Base-by-base conservation (phyloP, 2,888 invertebrate genomes). In the Epirrhoe alternata region DNA sequence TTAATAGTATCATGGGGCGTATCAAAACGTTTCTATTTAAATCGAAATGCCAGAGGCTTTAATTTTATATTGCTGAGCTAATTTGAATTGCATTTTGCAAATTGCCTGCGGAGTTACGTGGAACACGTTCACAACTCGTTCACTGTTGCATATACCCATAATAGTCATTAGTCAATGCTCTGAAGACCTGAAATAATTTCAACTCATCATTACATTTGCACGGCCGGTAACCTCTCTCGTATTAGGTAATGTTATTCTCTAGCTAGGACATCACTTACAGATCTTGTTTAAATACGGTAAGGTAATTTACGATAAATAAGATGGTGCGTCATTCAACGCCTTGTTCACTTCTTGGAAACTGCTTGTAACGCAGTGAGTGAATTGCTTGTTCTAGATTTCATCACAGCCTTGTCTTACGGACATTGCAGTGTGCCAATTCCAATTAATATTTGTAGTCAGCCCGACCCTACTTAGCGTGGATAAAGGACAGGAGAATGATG, bases 301-400 rank as follows among this genome's bases (percentile, higher is more conserved):
- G 64, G 66, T 70, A 57, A 61, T 71, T 68, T 70, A 71, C 72
- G 74, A 72, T 72, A 71, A 68, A 72, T 68, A 69, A 71, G 64
- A 55, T 66, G 55, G 67, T 68, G 72, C 70, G 68, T 70, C 72
- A 69, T 58, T 66, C 67, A 67, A 69, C 47, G 59, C 45, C 61
- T 66, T 55, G 69, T 66, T 64, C 68, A 56, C 61, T 74, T 74
- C 74, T 72, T 45, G 66, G 74, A 74, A 74, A 61, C 59, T 56
- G 72, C 60, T 72, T 71, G 61, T 53, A 64, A 61, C 68, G 71
- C 66, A 54, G 65, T 50, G 45, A 70, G 64, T 52, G 69, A 54
- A 64, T 63, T 49, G 66, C 16, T 68, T 64, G 55, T 61, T 64
- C 53, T 33, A 35, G 38, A 66, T 66, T 64, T 72, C 51, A 45